phyloP scores from a whole-genome alignment of 35 echinoderm and acorn worm genomes.

The Diadema setosum region DNA sequence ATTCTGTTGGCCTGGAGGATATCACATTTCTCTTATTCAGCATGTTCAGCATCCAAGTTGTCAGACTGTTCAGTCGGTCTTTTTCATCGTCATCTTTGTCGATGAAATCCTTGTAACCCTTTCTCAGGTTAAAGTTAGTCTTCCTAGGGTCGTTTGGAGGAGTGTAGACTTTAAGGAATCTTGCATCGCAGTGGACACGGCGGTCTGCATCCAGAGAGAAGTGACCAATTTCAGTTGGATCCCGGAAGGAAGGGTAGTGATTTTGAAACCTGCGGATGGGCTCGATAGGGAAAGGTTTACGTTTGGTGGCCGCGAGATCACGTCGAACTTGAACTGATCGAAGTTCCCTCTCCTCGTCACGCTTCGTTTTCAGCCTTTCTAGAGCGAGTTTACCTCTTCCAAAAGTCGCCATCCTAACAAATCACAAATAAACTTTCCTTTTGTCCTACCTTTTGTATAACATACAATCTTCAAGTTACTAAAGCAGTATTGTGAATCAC shows the following conservation, averaged over 20 bases:
- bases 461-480: no score
- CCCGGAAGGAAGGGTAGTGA: conserved; percentile 44
- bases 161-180: conserved; percentile 34
- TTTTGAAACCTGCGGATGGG: conserved; percentile 6
- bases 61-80: conserved; percentile 66
- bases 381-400: no score
- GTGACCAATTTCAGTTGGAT: conserved; percentile 53
- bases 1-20: no score
- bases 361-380: no score
- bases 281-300: not conserved
- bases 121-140: conserved; percentile 29
- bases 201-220: conserved; percentile 55
- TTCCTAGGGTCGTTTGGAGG: conserved; percentile 10
- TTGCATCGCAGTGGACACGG: conserved; percentile 22
- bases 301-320: no score
- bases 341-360: no score
- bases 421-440: no score
- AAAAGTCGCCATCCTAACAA: no score
- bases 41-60: conserved; percentile 73
- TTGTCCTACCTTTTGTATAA: no score
- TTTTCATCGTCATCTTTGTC: conserved; percentile 65
- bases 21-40: conserved; percentile 31
- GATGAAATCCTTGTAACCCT: conserved; percentile 49
- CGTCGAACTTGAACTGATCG: no score
- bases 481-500: no score